phyloP scores from a whole-genome alignment of 2,113 vertebrate species.

The Odocoileus virginianus region DNA sequence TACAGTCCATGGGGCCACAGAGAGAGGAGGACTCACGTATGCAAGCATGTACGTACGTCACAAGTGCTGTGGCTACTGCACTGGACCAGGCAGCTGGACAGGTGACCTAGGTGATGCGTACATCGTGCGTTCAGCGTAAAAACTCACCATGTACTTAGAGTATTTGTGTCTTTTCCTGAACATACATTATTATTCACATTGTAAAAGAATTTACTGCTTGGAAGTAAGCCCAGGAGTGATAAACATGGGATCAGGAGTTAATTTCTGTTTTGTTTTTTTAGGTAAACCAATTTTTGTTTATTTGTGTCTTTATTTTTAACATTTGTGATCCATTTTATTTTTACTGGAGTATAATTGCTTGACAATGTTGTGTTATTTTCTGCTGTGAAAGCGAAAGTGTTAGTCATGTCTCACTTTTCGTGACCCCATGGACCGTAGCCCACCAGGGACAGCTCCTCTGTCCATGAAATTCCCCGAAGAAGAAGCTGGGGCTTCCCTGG shows the following conservation, averaged over 20 bases:
- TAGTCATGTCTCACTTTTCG: not conserved
- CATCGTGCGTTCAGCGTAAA: not conserved
- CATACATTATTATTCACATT: not conserved
- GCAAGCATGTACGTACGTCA: accelerated
- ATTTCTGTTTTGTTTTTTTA: not conserved
- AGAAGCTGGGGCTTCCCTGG: not conserved
- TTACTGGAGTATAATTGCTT: not conserved
- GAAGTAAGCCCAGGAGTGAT: not conserved
- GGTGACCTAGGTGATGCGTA: accelerated
- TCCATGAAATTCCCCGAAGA: not conserved
- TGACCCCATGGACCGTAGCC: not conserved
- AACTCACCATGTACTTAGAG: too few species aligned
- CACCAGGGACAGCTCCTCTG: not conserved
- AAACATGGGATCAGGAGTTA: not conserved
- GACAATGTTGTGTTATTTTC: not conserved
- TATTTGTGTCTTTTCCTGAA: not conserved
- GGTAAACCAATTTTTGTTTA: not conserved
- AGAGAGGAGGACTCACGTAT: accelerated
- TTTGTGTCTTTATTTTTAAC: not conserved
- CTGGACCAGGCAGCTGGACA: accelerated
- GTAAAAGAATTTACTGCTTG: not conserved
- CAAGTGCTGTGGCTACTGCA: accelerated
- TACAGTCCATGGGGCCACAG: not conserved
- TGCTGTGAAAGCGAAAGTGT: not conserved
- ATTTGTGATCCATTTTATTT: not conserved